Percentiles rank a stretch among this genome's conserved stretches.
Conservation (phyloP, 1,140 invertebrate genomes). For the Dreissena polymorpha region DNA sequence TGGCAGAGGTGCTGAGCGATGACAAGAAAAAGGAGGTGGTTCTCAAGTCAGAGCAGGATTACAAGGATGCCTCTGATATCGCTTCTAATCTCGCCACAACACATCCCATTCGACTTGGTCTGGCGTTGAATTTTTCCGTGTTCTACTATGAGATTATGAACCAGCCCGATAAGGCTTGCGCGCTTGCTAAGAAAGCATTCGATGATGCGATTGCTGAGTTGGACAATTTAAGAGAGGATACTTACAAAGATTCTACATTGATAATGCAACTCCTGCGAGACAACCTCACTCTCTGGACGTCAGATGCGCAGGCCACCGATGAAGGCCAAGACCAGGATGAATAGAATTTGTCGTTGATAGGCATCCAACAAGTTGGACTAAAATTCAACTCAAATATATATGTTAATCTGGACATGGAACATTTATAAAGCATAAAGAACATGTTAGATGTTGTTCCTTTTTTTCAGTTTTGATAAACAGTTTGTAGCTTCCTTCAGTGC, state of each 20-base stretch:
- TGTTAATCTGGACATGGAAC: no score
- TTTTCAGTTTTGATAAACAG: no score
- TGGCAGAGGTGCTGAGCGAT: conserved; percentile 97
- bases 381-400: no score
- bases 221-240: conserved; percentile 98
- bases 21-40: conserved; percentile 94
- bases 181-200: conserved; percentile 89
- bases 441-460: no score
- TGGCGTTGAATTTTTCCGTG: conserved; percentile 96
- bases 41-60: conserved; percentile 96
- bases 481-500: no score
- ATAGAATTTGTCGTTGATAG: conserved; percentile 1
- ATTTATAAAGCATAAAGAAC: no score
- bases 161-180: conserved; percentile 87
- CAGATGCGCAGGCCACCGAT: conserved; percentile 58
- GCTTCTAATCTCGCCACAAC: conserved; percentile 96
- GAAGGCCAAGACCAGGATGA: conserved; percentile 32
- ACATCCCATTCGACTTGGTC: conserved; percentile 91
- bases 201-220: conserved; percentile 99
- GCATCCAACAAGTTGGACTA: no score
- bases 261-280: conserved; percentile 99
- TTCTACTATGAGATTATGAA: conserved; percentile 99
- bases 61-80: conserved; percentile 98
- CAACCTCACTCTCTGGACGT: conserved; percentile 89
- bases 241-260: conserved; percentile 99